These are phyloP conservation scores for Sabatieria punctata DNA, from an alignment of 2,888 invertebrate species.

Conservation along the genomic window DNA sequence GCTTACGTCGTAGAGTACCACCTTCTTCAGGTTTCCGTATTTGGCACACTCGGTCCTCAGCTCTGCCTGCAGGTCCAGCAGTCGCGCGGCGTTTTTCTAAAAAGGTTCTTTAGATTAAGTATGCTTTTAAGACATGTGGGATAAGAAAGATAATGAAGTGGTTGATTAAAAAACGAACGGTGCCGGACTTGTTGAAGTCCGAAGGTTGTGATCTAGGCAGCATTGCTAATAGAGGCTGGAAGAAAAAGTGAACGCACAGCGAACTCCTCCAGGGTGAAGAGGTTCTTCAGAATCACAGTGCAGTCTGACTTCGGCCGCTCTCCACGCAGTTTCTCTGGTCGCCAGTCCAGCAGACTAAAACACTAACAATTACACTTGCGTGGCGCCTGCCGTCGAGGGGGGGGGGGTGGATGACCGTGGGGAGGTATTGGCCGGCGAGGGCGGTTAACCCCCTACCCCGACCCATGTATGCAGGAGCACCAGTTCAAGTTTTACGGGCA, in stretches of 20 bases:
- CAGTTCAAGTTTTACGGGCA: too few species aligned
- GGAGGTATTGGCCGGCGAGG: too few species aligned
- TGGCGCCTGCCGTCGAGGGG: too few species aligned
- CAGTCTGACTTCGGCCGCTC: constrained; percentile 72
- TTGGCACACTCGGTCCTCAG: constrained; percentile 70
- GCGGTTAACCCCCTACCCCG: too few species aligned
- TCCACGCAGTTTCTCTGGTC: constrained; percentile 72
- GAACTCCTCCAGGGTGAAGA: constrained; percentile 73
- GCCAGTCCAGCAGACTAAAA: constrained; percentile 73
- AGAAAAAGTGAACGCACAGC: too few species aligned
- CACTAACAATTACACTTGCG: too few species aligned
- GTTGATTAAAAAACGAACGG: background rate
- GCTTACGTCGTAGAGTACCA: constrained; percentile 71
- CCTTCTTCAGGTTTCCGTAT: constrained; percentile 77
- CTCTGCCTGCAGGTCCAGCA: constrained; percentile 77
- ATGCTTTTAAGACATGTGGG: background rate
- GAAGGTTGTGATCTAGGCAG: background rate
- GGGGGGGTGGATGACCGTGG: too few species aligned
- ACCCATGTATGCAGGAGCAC: too few species aligned
- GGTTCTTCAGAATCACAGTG: constrained; percentile 76
- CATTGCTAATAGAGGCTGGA: background rate
- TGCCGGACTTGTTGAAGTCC: background rate
- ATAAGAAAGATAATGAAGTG: background rate
- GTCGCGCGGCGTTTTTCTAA: constrained; percentile 58
- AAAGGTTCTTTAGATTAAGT: too few species aligned